Evolutionary conservation across 2,113 vertebrate species (phyloP).

Genomic region (Apaloderma vittatum): DNA sequence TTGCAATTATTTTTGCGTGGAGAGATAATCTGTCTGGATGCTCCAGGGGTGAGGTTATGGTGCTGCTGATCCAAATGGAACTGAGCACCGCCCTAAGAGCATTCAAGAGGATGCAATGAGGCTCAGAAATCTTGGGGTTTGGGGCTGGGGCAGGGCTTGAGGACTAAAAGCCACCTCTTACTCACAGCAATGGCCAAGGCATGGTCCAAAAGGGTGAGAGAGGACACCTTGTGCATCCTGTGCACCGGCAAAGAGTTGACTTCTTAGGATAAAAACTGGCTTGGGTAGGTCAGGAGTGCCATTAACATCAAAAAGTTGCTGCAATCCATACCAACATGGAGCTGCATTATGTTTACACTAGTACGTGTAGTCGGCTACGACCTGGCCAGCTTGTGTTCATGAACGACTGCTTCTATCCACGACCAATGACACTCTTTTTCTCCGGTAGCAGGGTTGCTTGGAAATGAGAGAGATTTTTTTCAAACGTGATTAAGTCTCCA

Average conservation of each 20-base stretch:
- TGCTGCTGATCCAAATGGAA: constrained; percentile 33
- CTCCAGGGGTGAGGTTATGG: constrained; percentile 54
- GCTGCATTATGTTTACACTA: neutral
- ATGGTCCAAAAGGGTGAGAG: neutral
- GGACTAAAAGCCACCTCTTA: neutral
- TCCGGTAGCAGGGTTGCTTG: neutral
- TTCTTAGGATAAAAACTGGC: neutral
- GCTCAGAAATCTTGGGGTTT: neutral
- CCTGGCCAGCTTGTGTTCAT: neutral
- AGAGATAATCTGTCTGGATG: constrained; percentile 57
- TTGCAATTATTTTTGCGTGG: constrained; percentile 8
- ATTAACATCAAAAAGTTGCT: neutral
- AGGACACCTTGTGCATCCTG: neutral
- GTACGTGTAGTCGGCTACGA: neutral
- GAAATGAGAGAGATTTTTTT: neutral
- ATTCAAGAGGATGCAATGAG: neutral
- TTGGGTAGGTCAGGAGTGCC: neutral
- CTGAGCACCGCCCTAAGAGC: neutral
- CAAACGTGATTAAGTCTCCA: neutral
- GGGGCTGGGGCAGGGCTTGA: neutral
- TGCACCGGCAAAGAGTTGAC: neutral
- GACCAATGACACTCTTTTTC: neutral
- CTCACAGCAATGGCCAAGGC: too few species aligned
- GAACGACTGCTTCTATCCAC: neutral
- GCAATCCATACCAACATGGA: neutral